Conservation (phyloP, 2,113 vertebrate species). For the Dipodomys merriami region DNA sequence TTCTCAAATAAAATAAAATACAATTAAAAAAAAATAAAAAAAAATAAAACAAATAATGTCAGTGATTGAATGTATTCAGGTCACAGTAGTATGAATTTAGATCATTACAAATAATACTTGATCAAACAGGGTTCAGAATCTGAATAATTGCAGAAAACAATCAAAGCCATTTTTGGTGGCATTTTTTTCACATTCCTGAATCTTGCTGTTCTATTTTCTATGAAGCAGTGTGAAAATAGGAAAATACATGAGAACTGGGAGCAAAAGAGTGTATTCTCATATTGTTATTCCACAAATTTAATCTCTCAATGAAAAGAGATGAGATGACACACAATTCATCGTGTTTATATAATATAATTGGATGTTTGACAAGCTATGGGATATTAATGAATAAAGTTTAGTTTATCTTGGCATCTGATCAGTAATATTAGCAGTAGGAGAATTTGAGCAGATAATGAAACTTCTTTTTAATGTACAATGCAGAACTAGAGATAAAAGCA, state of each 20-base stretch:
- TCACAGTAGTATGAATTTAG: fast-evolving
- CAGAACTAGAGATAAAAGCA: not conserved
- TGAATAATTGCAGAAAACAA: not conserved
- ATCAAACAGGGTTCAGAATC: fast-evolving
- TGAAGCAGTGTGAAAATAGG: not conserved
- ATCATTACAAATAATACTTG: not conserved
- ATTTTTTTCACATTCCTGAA: not conserved
- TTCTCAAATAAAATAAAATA: too few species aligned
- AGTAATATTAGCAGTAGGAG: not conserved
- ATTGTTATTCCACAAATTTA: not conserved
- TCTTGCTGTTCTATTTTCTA: not conserved
- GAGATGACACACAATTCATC: not conserved
- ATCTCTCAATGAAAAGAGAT: not conserved
- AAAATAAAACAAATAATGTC: not conserved
- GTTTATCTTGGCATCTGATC: not conserved
- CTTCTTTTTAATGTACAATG: not conserved
- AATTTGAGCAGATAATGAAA: not conserved
- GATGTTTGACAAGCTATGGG: not conserved
- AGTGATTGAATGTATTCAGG: not conserved
- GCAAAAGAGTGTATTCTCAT: not conserved
- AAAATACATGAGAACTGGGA: not conserved
- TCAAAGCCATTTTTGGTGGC: not conserved
- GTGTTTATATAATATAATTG: not conserved
- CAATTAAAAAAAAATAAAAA: too few species aligned
- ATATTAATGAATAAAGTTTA: not conserved